These are phyloP conservation scores for Neelides sp. DNA, from an alignment of 1,140 invertebrate species.

Conservation along the genomic window DNA sequence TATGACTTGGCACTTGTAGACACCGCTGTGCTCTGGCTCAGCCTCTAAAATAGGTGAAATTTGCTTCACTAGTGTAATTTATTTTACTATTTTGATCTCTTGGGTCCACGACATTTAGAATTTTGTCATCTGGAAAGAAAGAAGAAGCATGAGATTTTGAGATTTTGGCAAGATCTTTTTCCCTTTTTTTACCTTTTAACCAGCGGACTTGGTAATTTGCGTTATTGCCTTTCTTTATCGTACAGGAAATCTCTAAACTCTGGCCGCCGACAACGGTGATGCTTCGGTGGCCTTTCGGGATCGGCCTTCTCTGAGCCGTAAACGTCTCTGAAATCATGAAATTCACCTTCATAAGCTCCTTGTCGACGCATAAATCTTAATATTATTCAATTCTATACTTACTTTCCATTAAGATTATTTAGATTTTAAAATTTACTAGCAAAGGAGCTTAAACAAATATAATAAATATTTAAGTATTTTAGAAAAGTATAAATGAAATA, in stretches of 20 bases:
- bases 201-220: slow-evolving; percentile 4
- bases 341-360: too few relatives aligned
- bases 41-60: slow-evolving; percentile 17
- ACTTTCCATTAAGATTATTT: too few relatives aligned
- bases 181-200: slow-evolving; percentile 17
- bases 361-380: too few relatives aligned
- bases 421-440: too few relatives aligned
- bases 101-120: neutral
- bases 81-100: neutral
- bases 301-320: too few relatives aligned
- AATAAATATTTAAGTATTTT: too few relatives aligned
- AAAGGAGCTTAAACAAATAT: too few relatives aligned
- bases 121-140: slow-evolving; percentile 4
- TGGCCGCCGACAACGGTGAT: slow-evolving; percentile 18
- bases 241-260: slow-evolving; percentile 15
- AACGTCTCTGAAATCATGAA: too few relatives aligned
- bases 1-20: slow-evolving; percentile 11
- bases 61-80: neutral
- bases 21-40: slow-evolving; percentile 20
- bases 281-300: slow-evolving; percentile 18
- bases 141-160: neutral
- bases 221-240: slow-evolving; percentile 4
- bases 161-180: neutral
- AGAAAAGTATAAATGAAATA: too few relatives aligned
- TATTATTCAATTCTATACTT: too few relatives aligned